These are phyloP conservation scores for Lycaon pictus DNA, from an alignment of 2,113 vertebrate genomes.

Conservation along the genomic window DNA sequence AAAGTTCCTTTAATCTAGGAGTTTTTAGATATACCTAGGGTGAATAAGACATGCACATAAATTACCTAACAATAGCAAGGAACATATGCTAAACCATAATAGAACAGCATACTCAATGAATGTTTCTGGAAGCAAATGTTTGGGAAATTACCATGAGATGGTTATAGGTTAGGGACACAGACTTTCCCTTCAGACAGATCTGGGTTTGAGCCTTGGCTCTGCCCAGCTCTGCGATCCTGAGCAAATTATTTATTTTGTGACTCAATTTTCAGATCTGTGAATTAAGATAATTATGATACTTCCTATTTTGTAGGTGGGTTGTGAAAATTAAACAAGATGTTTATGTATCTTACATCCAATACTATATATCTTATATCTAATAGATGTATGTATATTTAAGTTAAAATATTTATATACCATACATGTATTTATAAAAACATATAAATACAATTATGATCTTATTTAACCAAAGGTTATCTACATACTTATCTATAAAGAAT, in stretches of 20 bases:
- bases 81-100: neutral
- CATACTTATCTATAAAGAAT: neutral
- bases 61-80: neutral
- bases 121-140: neutral
- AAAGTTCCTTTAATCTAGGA: neutral
- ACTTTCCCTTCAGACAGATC: neutral
- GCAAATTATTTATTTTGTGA: neutral
- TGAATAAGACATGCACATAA: neutral
- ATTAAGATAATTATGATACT: constrained; percentile 1
- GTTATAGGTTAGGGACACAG: neutral
- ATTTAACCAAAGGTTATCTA: neutral
- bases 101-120: neutral
- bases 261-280: constrained; percentile 41
- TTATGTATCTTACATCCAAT: neutral
- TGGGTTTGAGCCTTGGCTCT: neutral
- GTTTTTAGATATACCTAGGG: neutral
- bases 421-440: neutral
- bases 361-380: neutral
- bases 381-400: neutral
- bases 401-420: neutral
- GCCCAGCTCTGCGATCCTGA: neutral
- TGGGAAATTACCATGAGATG: neutral
- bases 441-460: neutral
- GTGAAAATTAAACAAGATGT: neutral
- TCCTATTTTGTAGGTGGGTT: neutral